Base-by-base conservation (phyloP, 64 coral and sea anemone genomes). In the Stichodactyla helianthus region DNA sequence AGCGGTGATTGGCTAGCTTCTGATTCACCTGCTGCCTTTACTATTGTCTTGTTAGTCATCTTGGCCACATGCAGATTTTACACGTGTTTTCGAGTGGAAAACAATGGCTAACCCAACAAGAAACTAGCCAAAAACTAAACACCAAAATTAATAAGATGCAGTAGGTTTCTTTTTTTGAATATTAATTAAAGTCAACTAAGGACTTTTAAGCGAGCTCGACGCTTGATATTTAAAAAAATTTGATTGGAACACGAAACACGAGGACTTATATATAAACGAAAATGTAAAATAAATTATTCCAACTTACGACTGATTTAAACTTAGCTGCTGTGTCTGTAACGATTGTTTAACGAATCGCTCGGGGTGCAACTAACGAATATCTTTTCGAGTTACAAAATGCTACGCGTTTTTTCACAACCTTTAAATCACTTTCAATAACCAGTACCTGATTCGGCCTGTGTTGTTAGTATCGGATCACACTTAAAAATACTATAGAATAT, bases 61-160 rank as follows among this genome's bases (percentile, higher is more conserved):
- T 10, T 44, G 77, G 26, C 77, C 77, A 79, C 77, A 79, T 79
- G 77, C 77, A 79, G 77, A 52, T 50, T 52, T 79, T 79, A 79
- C 77, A 79, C 77, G 77, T 79, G 77, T 79, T 79, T 79, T 79
- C 77, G 27, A 79, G 16, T 25, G 10, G 7, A 79, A 51, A 79
- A 79, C 77, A 79, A 50, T 31, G 16, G 77, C 8, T 9, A 79
- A 16, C 50, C 31, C 77, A 14, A 79, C 27, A 79, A 79, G 77
- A 79, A 10, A 79, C 15, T 51, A 79, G 22, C 20, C 61, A 79
- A 79, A 79, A 79, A 79, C 62, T 65, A 65, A 65, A 65, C 7
- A 65, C 62, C 62, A 65, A 23, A n/a, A 7, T 65, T 65, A 65
- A 65, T 65, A 65, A n/a, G 18, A 65, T 65, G 62, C 62, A 65